Conservation (phyloP, 2,797 vertebrate species). For the Rhynchotus rufescens region DNA sequence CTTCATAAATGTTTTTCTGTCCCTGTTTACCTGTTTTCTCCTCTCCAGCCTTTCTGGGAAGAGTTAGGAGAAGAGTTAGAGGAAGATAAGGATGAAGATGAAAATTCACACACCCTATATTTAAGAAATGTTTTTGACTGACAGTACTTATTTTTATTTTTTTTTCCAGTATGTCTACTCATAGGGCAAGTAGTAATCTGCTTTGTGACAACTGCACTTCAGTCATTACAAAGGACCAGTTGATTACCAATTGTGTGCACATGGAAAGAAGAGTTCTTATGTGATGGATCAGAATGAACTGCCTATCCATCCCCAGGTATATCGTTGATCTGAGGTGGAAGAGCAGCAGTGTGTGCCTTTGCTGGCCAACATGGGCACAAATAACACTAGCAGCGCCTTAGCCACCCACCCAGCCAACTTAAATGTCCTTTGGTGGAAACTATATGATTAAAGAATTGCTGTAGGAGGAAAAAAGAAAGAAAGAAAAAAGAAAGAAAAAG, state of each 20-base stretch:
- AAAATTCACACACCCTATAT: background rate
- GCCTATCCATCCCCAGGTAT: background rate
- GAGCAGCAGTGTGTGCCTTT: background rate
- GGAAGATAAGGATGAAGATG: background rate
- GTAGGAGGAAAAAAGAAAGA: background rate
- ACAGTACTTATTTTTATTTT: background rate
- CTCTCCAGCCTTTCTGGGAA: background rate
- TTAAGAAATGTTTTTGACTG: background rate
- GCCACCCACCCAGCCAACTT: background rate
- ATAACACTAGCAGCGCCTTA: background rate
- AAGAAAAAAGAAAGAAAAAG: background rate
- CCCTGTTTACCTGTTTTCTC: background rate
- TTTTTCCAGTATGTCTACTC: background rate
- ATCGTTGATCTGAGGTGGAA: background rate
- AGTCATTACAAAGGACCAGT: constrained; percentile 8
- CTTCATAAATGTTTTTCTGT: background rate
- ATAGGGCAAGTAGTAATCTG: background rate
- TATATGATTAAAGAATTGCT: background rate
- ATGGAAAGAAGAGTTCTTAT: background rate
- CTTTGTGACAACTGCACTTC: background rate
- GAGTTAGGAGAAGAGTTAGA: background rate
- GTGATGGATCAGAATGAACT: background rate
- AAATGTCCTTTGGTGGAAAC: background rate
- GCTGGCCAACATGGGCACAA: background rate
- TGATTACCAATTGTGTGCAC: background rate